Conservation (phyloP, 2,888 invertebrate genomes). For the Cataglyphis livida region DNA sequence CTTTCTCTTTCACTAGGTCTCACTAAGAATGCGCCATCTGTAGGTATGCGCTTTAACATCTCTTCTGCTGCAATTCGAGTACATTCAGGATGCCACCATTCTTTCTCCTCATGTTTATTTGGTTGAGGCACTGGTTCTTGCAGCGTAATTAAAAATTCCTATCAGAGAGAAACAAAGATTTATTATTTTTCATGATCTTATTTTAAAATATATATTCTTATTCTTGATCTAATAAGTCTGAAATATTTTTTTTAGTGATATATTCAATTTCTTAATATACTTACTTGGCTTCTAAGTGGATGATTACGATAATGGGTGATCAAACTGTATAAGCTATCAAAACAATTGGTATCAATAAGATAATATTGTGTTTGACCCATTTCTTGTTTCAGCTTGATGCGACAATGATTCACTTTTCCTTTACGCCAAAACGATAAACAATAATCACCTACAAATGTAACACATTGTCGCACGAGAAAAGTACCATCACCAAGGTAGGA, state of each 20-base stretch:
- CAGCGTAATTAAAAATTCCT: slow-evolving; percentile 95
- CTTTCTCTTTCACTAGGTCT: slow-evolving; percentile 95
- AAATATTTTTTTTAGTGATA: neutral
- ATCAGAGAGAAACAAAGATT: slow-evolving; percentile 26
- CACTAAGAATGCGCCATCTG: slow-evolving; percentile 98
- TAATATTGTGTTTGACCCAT: slow-evolving; percentile 96
- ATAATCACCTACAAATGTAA: slow-evolving; percentile 98
- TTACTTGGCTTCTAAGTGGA: slow-evolving; percentile 93
- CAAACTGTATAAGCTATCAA: slow-evolving; percentile 96
- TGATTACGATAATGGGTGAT: slow-evolving; percentile 96
- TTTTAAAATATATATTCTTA: neutral
- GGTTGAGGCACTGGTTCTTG: slow-evolving; percentile 98
- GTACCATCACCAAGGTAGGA: slow-evolving; percentile 96
- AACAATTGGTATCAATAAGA: slow-evolving; percentile 94
- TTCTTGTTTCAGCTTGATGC: slow-evolving; percentile 96
- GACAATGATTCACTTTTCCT: slow-evolving; percentile 95
- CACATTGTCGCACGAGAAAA: slow-evolving; percentile 96
- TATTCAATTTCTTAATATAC: slow-evolving; percentile 56
- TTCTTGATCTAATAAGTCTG: neutral
- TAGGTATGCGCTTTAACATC: slow-evolving; percentile 92
- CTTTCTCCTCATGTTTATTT: slow-evolving; percentile 96
- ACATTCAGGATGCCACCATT: slow-evolving; percentile 96
- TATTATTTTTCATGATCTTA: neutral
- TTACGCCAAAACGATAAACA: slow-evolving; percentile 97
- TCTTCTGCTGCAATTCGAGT: slow-evolving; percentile 95